Conservation (phyloP, 2,888 invertebrate species). For the Notodromas monacha region DNA sequence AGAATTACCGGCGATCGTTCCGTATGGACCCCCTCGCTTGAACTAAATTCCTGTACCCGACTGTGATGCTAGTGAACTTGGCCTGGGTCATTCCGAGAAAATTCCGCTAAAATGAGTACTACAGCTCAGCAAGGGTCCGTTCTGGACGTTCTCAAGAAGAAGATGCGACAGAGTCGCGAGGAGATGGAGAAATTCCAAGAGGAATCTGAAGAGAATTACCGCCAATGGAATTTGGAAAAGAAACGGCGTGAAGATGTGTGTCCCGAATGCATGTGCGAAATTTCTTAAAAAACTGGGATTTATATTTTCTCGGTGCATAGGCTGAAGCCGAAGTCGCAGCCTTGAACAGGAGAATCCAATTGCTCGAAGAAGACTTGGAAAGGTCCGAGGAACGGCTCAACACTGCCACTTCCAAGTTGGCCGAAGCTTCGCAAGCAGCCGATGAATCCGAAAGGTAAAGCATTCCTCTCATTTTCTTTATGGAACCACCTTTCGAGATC, state of each 20-base stretch:
- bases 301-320: too few relatives aligned
- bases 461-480: background rate
- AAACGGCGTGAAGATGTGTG: conserved; percentile 95
- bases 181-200: conserved; percentile 97
- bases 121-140: conserved; percentile 43
- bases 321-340: conserved; percentile 97
- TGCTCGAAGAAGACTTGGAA: conserved; percentile 96
- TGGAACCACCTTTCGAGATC: too few relatives aligned
- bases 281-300: too few relatives aligned
- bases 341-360: conserved; percentile 89
- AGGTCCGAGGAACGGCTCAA: conserved; percentile 93
- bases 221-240: conserved; percentile 74
- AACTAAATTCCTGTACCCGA: too few relatives aligned
- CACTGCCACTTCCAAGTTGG: conserved; percentile 86
- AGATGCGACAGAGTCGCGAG: conserved; percentile 95
- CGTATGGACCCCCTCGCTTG: too few relatives aligned
- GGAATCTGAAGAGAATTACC: conserved; percentile 78
- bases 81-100: too few relatives aligned
- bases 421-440: conserved; percentile 95
- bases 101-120: conserved; percentile 11
- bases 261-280: too few relatives aligned
- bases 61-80: too few relatives aligned
- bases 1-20: too few relatives aligned
- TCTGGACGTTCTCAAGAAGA: conserved; percentile 90
- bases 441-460: conserved; percentile 97